Evolutionary conservation across 1,140 invertebrate species (phyloP).

Genomic region (Pomacea maculata): DNA sequence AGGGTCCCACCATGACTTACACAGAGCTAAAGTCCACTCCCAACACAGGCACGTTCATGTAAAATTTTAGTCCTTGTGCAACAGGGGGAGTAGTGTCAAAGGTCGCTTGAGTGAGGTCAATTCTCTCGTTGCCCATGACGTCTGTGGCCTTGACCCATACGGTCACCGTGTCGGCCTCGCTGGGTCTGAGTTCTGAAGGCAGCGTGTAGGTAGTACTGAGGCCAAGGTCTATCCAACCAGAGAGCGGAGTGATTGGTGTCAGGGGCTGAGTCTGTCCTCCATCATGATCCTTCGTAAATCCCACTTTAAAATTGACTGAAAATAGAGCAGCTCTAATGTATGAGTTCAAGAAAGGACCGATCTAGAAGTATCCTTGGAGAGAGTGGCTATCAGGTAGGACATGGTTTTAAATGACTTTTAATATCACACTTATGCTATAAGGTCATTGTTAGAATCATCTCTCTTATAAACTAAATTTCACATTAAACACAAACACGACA

Average conservation of each 20-base stretch:
- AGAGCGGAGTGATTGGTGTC: neutral
- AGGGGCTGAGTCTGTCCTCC: neutral
- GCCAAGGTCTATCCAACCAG: neutral
- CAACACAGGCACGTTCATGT: conserved; percentile 1
- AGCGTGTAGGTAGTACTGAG: conserved; percentile 4
- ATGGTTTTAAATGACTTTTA: too few species aligned
- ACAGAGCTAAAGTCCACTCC: conserved; percentile 4
- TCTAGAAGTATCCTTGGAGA: too few species aligned
- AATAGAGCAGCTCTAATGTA: neutral
- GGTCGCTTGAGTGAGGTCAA: conserved; percentile 19
- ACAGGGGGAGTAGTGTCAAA: conserved; percentile 29
- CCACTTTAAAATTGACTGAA: conserved; percentile 21
- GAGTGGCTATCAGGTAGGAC: too few species aligned
- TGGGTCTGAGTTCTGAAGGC: neutral
- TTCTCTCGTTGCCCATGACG: conserved; percentile 26
- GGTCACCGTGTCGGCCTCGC: conserved; percentile 21
- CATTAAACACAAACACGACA: too few species aligned
- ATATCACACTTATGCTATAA: too few species aligned
- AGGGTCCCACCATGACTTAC: neutral
- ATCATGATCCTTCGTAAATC: neutral
- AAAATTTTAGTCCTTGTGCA: neutral
- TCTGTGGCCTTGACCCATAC: conserved; percentile 38
- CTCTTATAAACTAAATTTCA: too few species aligned
- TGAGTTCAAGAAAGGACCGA: too few species aligned
- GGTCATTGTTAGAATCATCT: too few species aligned